Percentiles rank a stretch among this genome's conserved stretches.
Evolutionary conservation across 2,113 vertebrate species (phyloP).

Genomic region (Axis porcinus): DNA sequence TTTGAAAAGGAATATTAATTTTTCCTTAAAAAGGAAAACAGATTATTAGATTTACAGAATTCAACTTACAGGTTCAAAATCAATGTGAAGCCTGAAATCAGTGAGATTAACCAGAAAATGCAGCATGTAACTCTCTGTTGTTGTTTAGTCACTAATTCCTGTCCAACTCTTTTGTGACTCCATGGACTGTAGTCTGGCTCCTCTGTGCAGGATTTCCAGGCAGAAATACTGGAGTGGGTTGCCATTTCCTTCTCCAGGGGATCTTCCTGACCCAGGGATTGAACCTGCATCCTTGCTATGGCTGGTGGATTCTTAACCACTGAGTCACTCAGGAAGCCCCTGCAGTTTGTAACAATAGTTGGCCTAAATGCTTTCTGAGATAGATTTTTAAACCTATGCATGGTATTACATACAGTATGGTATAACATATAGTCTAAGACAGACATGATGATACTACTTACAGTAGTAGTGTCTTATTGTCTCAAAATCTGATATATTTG

Average conservation of each 20-base stretch:
- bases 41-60: background rate
- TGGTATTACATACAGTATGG: background rate
- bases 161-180: background rate
- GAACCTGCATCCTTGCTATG: background rate
- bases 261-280: background rate
- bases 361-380: background rate
- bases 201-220: background rate
- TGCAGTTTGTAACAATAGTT: background rate
- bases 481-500: background rate
- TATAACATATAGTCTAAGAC: background rate
- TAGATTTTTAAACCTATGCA: background rate
- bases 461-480: background rate
- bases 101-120: background rate
- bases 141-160: background rate
- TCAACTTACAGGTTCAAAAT: background rate
- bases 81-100: background rate
- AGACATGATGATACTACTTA: background rate
- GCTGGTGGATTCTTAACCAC: background rate
- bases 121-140: background rate
- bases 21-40: background rate
- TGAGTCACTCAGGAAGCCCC: background rate
- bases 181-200: background rate
- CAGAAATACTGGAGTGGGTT: background rate
- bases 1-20: background rate
- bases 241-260: background rate